Evolutionary conservation across 2,888 invertebrate species (phyloP), one percentile per base, ranked within the genome.

Genomic region (Trissoscelio sp.): DNA sequence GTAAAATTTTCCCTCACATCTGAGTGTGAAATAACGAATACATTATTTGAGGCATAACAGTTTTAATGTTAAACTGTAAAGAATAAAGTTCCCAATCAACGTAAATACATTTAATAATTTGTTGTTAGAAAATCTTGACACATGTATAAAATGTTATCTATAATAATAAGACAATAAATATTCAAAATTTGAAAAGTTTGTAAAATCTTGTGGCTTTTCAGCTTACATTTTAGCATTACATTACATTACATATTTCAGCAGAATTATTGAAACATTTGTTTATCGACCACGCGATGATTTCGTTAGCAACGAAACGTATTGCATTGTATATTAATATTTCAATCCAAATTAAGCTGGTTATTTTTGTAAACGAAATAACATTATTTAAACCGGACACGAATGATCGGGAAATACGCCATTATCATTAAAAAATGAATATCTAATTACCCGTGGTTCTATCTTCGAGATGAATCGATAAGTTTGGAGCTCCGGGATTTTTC

Each of bases 301-400:
- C 57, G 34, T 69, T 69, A 69, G 69, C 46, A n/a, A 57, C 42
- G 39, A 67, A 42, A 31, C 22, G 39, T 12, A 12, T 34, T 5
- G 12, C 22, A 9, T n/a, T 9, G 5, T 31, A 22, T 51, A 72
- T 51, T 60, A 60, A 72, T 51, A 39, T 58, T 70, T 58, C 70
- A 18, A 16, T 42, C 18, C 48, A 51, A 46, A 51, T 48, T 46
- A 6, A 20, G 11, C 28, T 48, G 3, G 39, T 16, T 58, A 51
- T 51, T 62, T 62, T 72, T 72, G 31, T 22, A 60, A 58, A 58
- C 58, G 69, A 69, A 69, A 69, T 69, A 44, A 34, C 57, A 34
- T 57, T 57, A 44, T 46, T 57, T 57, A 20, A 12, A 22, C 55
- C 12, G 53, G 6, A n/a, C n/a, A n/a, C 42, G 67, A 55, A 64